These are phyloP conservation scores for Ophiothrix spiculata DNA, from an alignment of 35 echinoderm and acorn worm genomes.

Conservation along the genomic window DNA sequence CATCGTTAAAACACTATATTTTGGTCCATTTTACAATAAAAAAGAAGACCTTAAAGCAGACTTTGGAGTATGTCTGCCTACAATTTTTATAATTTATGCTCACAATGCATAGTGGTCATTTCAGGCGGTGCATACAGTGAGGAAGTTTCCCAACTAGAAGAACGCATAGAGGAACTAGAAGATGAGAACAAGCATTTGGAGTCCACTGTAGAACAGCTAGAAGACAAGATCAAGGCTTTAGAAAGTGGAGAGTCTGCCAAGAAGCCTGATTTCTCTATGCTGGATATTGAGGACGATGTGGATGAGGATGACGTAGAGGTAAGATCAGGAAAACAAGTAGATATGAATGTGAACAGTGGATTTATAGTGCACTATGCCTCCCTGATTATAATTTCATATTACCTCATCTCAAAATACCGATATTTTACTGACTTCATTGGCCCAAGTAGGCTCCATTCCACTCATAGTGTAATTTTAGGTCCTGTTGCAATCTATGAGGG, in stretches of 20 bases:
- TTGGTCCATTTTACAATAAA: not conserved
- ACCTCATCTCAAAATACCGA: too few species aligned
- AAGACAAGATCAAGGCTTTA: slow-evolving; percentile 34
- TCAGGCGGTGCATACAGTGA: slow-evolving; percentile 40
- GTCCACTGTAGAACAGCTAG: slow-evolving; percentile 50
- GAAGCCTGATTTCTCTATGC: not conserved
- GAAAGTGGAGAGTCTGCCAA: slow-evolving; percentile 25
- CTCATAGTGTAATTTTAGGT: too few species aligned
- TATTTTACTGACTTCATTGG: too few species aligned
- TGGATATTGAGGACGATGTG: slow-evolving; percentile 38
- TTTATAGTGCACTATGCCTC: too few species aligned
- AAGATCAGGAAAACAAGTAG: too few species aligned
- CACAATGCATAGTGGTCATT: not conserved
- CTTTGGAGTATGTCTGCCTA: too few species aligned
- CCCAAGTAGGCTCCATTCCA: too few species aligned
- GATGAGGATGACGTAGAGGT: slow-evolving; percentile 99
- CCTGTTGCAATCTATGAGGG: too few species aligned
- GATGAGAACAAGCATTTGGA: slow-evolving; percentile 74
- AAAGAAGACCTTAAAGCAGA: too few species aligned
- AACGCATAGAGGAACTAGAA: slow-evolving; percentile 55
- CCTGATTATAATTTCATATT: too few species aligned
- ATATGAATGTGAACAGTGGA: too few species aligned
- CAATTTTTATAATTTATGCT: not conserved
- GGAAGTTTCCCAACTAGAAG: slow-evolving; percentile 52
- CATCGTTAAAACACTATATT: not conserved